These are phyloP conservation scores for Polyergus mexicanus DNA, from an alignment of 1,140 invertebrate species.

Conservation along the genomic window DNA sequence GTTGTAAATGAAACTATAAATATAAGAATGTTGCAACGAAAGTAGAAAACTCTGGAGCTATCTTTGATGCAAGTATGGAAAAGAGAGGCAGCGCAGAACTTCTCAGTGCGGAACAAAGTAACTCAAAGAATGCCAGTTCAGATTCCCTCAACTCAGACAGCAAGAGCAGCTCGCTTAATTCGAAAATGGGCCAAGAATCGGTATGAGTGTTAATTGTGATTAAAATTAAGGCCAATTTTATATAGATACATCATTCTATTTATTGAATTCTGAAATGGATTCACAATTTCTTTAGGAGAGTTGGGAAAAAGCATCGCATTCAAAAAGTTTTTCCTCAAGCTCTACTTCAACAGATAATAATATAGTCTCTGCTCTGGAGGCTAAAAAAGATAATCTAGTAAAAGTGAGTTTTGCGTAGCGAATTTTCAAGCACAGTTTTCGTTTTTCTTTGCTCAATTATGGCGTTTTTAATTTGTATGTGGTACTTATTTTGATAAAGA, in stretches of 20 bases:
- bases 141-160: constrained; percentile 93
- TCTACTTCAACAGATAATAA: constrained; percentile 89
- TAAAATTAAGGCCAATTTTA: constrained; percentile 69
- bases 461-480: constrained; percentile 60
- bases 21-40: constrained; percentile 42
- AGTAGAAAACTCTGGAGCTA: not conserved
- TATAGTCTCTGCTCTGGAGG: constrained; percentile 86
- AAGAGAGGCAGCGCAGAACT: constrained; percentile 86
- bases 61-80: constrained; percentile 81
- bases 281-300: constrained; percentile 82
- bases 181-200: constrained; percentile 92
- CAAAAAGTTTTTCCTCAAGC: constrained; percentile 88
- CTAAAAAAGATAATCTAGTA: constrained; percentile 84
- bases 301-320: constrained; percentile 87
- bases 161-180: constrained; percentile 94
- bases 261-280: constrained; percentile 55
- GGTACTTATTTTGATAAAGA: not conserved
- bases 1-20: not conserved
- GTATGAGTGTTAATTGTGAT: constrained; percentile 85
- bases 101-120: constrained; percentile 85
- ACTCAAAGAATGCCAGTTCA: constrained; percentile 90
- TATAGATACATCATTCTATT: constrained; percentile 50
- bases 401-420: constrained; percentile 79
- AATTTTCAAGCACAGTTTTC: constrained; percentile 62
- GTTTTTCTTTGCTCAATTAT: constrained; percentile 47